Evolutionary conservation across 2,113 vertebrate genomes (phyloP), one percentile per base, ranked within the genome.

Genomic region (Tor tambroides): DNA sequence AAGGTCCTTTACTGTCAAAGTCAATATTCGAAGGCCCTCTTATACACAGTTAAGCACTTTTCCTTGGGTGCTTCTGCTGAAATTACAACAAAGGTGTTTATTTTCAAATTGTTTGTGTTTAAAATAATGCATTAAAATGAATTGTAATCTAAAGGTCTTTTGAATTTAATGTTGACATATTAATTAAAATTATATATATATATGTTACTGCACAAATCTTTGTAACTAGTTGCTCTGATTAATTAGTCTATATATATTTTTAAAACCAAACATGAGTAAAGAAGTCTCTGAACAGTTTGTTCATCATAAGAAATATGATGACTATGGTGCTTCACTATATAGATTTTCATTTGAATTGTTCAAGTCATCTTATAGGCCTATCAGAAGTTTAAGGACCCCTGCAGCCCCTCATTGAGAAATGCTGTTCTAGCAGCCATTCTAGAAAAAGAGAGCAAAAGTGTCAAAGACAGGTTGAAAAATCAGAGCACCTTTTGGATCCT

Each of bases 401-500:
- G 56, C 56, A n/a, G 23, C 38, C 35, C 7, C 23, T 43, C 10
- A 41, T 23, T n/a, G 72, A 75, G 56, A 75, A 41, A 67, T 5
- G n/a, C 26, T 41, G 19, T 9, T 74, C 8, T 26, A 17, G 7
- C 41, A 46, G 4, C 4, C 41, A n/a, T 65, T 46, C 23, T 15
- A n/a, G n/a, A n/a, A n/a, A n/a, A n/a, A n/a, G n/a, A n/a, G n/a
- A n/a, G n/a, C n/a, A n/a, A n/a, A n/a, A n/a, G n/a, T n/a, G n/a
- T n/a, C n/a, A n/a, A n/a, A n/a, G n/a, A n/a, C n/a, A n/a, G 5
- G 14, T 17, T 49, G 74, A 43, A 46, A 75, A 81, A 71, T 92
- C 93, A 92, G 93, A 75, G 51, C 91, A 54, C 94, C 92, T 95
- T 95, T 95, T 94, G 95, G 96, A 97, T 96, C 96, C 94, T 94